These are phyloP conservation scores for Himantopus leucocephalus DNA, from an alignment of 2,113 vertebrate species.

Conservation along the genomic window DNA sequence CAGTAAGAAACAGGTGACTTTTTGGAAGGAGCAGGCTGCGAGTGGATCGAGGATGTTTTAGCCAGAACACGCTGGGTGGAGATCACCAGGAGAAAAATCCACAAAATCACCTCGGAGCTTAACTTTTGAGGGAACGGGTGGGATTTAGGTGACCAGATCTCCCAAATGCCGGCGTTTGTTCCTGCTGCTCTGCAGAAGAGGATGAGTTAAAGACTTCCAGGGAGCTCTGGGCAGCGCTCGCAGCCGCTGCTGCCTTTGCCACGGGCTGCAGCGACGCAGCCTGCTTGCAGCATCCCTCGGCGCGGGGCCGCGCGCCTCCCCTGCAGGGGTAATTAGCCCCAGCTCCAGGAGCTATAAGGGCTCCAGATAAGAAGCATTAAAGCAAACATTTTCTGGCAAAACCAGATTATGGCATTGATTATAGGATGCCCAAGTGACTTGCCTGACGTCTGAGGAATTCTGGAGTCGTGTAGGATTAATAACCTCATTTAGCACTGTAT, in stretches of 20 bases:
- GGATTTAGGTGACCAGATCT: neutral
- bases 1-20: neutral
- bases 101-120: neutral
- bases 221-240: neutral
- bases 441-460: conserved; percentile 42
- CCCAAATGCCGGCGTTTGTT: neutral
- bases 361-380: conserved; percentile 45
- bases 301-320: neutral
- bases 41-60: neutral
- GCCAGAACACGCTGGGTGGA: fast-evolving
- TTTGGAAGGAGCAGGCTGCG: neutral
- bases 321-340: conserved; percentile 32
- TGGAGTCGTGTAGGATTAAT: conserved; percentile 44
- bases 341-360: conserved; percentile 24
- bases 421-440: conserved; percentile 53
- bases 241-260: neutral
- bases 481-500: conserved; percentile 56
- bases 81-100: neutral
- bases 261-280: neutral
- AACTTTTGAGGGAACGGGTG: neutral
- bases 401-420: conserved; percentile 63
- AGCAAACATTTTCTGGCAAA: conserved; percentile 54
- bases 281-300: neutral
- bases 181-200: neutral
- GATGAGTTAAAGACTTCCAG: neutral